These are phyloP conservation scores for Andrena cerasifolii DNA, from an alignment of 1,140 invertebrate genomes.

Conservation along the genomic window DNA sequence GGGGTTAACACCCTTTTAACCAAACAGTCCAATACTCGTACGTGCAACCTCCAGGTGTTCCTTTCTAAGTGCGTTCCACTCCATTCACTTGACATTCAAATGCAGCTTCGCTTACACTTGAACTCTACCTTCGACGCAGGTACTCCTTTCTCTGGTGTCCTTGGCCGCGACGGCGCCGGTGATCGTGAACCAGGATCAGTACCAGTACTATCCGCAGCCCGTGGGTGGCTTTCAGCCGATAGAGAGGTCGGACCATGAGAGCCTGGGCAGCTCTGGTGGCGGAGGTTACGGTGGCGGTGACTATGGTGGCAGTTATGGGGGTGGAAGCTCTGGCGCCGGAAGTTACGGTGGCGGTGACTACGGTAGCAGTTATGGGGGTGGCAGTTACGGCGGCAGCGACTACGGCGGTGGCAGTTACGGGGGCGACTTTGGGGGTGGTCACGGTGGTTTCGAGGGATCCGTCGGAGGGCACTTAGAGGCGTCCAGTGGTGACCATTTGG, in stretches of 20 bases:
- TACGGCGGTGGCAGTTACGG: constrained; percentile 31
- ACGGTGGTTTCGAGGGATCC: constrained; percentile 23
- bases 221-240: constrained; percentile 56
- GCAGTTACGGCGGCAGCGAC: constrained; percentile 29
- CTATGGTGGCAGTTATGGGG: constrained; percentile 25
- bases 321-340: constrained; percentile 33
- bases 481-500: constrained; percentile 36
- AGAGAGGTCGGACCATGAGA: constrained; percentile 75
- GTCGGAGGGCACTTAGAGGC: constrained; percentile 39
- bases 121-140: constrained; percentile 57
- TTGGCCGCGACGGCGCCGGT: constrained; percentile 70
- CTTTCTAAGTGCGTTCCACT: neutral
- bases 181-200: constrained; percentile 68
- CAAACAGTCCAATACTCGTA: no score
- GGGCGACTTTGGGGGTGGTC: neutral
- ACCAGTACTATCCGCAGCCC: constrained; percentile 61
- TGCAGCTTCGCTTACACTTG: constrained; percentile 6
- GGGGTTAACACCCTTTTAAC: no score
- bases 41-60: no score
- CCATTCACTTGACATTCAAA: constrained; percentile 1
- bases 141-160: constrained; percentile 71
- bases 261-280: constrained; percentile 51
- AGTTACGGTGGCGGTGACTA: constrained; percentile 39
- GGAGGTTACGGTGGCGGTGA: constrained; percentile 41
- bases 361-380: constrained; percentile 22